Evolutionary conservation across 2,888 invertebrate genomes (phyloP).

Genomic region (Agrypnus murinus): DNA sequence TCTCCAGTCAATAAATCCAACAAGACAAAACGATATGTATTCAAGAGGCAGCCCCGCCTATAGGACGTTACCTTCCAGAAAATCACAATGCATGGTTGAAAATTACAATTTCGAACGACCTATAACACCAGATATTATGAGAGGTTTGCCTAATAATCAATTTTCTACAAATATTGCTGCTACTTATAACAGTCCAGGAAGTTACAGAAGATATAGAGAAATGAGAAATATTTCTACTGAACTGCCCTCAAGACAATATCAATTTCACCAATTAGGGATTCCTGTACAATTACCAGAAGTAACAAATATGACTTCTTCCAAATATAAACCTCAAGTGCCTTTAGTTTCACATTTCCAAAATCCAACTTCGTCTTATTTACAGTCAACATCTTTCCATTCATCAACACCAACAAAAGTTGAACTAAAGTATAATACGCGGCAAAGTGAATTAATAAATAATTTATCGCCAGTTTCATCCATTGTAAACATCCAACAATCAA

Average conservation of each 20-base stretch:
- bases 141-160: constrained; percentile 67
- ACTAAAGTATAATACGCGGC: background rate
- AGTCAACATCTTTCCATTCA: constrained; percentile 1
- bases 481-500: constrained; percentile 4
- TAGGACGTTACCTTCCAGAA: constrained; percentile 71
- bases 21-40: constrained; percentile 8
- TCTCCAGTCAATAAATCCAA: constrained; percentile 22
- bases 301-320: background rate
- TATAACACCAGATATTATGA: constrained; percentile 74
- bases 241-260: constrained; percentile 52
- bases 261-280: constrained; percentile 64
- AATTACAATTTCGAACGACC: constrained; percentile 70
- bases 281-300: constrained; percentile 63
- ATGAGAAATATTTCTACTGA: constrained; percentile 16
- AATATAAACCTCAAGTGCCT: constrained; percentile 49
- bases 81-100: constrained; percentile 68
- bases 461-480: constrained; percentile 6
- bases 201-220: constrained; percentile 8
- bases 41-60: constrained; percentile 60
- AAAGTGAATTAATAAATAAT: background rate
- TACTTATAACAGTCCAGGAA: constrained; percentile 20
- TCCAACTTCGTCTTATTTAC: background rate
- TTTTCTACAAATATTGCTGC: constrained; percentile 16
- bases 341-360: constrained; percentile 27
- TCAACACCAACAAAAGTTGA: constrained; percentile 25